Evolutionary conservation across 1,140 invertebrate species (phyloP), one percentile per base, ranked within the genome.

Genomic region (Odontomachus brunneus): DNA sequence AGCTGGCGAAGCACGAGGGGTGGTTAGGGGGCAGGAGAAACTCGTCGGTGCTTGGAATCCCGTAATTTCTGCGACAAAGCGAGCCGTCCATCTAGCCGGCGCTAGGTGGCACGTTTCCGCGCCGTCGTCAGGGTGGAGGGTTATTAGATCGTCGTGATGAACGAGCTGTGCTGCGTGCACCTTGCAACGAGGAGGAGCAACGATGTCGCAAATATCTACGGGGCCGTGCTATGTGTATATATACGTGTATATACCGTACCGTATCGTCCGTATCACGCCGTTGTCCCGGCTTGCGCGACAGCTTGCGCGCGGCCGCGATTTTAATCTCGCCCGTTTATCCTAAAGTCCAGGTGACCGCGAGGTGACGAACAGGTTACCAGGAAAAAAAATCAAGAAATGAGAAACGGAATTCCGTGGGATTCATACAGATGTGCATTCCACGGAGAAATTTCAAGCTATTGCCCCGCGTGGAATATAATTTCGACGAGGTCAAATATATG

Each of bases 41-140:
- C 33, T 62, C 62, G 29, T 53, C 65, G 76, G 73, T 69, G 75
- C 65, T 82, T 87, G 88, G 89, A 91, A 90, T 90, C 86, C 82
- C 62, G 89, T 91, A 91, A 91, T 91, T 91, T 91, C 90, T 91
- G 67, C 86, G 89, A 91, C 90, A 90, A 90, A 91, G 89, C 89
- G 76, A 87, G 81, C 84, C 88, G 88, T 91, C 86, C 83, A 90
- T 91, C 88, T 90, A 87, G 48, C 49, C 74, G 48, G 62, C 60
- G 73, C 73, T 83, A 59, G 81, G 48, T 62, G 85, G 72, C 72
- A 82, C 73, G 73, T 63, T 65, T 72, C 57, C 29, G 80, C 72
- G 22, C 62, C 72, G 71, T 76, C 62, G 83, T 83, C 29, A 75
- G 80, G 73, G 33, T 65, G 57, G 81, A 76, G 76, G 88, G 88